phyloP scores from a whole-genome alignment of 2,888 invertebrate genomes.

The Pemphredon lugubris region DNA sequence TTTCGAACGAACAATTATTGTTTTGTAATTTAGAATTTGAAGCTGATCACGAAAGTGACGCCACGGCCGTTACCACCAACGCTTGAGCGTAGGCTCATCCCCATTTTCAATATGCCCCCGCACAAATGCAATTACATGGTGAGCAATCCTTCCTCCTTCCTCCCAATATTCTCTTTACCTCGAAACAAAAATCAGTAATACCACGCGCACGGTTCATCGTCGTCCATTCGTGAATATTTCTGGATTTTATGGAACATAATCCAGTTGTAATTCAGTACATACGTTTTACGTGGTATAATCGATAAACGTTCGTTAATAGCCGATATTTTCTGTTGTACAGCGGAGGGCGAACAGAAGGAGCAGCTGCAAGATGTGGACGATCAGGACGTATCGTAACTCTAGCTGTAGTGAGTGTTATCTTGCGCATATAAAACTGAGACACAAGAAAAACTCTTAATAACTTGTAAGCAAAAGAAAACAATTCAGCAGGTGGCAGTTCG shows the following conservation, averaged over 20 bases:
- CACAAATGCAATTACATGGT: conserved; percentile 47
- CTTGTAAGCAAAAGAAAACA: conserved; percentile 79
- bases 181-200: conserved; percentile 14
- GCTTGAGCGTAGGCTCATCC: conserved; percentile 57
- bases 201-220: background rate
- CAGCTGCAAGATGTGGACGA: conserved; percentile 96
- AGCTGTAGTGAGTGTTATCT: conserved; percentile 80
- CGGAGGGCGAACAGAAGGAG: conserved; percentile 95
- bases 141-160: conserved; percentile 48
- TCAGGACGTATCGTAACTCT: conserved; percentile 96
- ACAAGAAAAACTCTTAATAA: conserved; percentile 79
- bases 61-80: conserved; percentile 61
- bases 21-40: conserved; percentile 67
- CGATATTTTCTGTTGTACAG: conserved; percentile 79
- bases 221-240: background rate
- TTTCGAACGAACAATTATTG: conserved; percentile 41
- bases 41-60: conserved; percentile 64
- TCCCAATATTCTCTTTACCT: conserved; percentile 2
- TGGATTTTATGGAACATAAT: no score
- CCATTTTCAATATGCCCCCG: conserved; percentile 41
- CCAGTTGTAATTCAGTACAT: no score
- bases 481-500: conserved; percentile 77
- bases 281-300: no score
- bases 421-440: conserved; percentile 79
- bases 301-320: conserved; percentile 2